Base-by-base conservation (phyloP, 2,797 vertebrate genomes). In the Platyrinchus mystaceus region DNA sequence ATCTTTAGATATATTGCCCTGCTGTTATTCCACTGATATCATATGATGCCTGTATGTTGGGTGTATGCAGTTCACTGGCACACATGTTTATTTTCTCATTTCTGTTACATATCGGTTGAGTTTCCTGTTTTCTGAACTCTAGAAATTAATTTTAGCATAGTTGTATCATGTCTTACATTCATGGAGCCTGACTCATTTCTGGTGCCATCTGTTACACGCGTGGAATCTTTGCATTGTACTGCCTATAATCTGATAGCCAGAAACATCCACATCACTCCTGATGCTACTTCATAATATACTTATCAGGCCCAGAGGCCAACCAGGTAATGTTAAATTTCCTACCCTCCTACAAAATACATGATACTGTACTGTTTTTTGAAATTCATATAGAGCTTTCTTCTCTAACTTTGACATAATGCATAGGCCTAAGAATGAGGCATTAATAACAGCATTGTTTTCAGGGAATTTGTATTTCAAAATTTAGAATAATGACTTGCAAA, bases 161-260 rank as follows among this genome's bases (percentile, higher is more conserved):
- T 58, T 75, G 56, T 93, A 49, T 89, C 84, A 63, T 14, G 63
- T 93, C 84, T 94, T 93, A 50, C 32, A 79, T 92, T 87, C 60
- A 32, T 39, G 63, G 89, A 86, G 80, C 75, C 92, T 95, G 93
- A 97, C 76, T 97, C 94, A 90, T 83, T 96, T 77, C 39, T 58
- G 37, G 60, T 77, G n/a, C 95, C 87, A 80, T 96, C 94, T 96
- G 95, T 89, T 94, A 63, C 88, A 28, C 84, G 12, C 88, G 96
- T 93, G 80, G 58, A 77, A 27, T 85, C 50, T 92, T 73, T 86
- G 87, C 87, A n/a, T 73, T 95, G 78, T 91, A 73, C 89, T 91
- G 85, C 75, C 26, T 66, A 12, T 82, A 91, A 83, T 60, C 69
- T 90, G 63, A 52, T 7, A 87, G 78, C 71, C 93, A 93, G 74